phyloP scores from a whole-genome alignment of 1,140 invertebrate species.

The Calosoma granatense region DNA sequence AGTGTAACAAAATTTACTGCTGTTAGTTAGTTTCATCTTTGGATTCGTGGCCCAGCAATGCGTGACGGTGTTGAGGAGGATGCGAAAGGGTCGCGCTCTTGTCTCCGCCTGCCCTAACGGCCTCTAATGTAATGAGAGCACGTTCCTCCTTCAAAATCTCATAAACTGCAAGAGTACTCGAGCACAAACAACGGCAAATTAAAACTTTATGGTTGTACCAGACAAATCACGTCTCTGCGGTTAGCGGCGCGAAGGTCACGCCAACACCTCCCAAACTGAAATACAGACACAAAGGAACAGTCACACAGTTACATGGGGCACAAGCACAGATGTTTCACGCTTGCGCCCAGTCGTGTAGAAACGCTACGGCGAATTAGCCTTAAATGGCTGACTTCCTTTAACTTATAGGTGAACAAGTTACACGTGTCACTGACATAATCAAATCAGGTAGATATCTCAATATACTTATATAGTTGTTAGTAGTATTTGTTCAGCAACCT shows the following conservation, averaged over 20 bases:
- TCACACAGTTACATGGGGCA: too few species aligned
- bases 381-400: too few species aligned
- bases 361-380: too few species aligned
- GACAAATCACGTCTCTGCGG: not conserved
- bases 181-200: conserved; percentile 6
- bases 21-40: not conserved
- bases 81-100: not conserved
- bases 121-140: not conserved
- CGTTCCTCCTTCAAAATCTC: conserved; percentile 6
- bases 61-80: not conserved
- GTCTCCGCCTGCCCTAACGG: not conserved
- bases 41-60: not conserved
- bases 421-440: too few species aligned
- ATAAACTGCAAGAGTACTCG: conserved; percentile 4
- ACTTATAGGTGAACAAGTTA: too few species aligned
- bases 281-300: too few species aligned
- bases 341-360: too few species aligned
- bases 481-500: too few species aligned
- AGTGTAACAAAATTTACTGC: conserved; percentile 1
- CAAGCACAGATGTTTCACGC: too few species aligned
- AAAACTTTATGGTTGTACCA: conserved; percentile 1
- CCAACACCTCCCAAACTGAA: too few species aligned
- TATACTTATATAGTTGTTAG: too few species aligned
- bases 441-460: too few species aligned
- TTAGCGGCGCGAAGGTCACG: not conserved